Evolutionary conservation across 2,113 vertebrate genomes (phyloP).

Genomic region (Corythornis vintsioides): DNA sequence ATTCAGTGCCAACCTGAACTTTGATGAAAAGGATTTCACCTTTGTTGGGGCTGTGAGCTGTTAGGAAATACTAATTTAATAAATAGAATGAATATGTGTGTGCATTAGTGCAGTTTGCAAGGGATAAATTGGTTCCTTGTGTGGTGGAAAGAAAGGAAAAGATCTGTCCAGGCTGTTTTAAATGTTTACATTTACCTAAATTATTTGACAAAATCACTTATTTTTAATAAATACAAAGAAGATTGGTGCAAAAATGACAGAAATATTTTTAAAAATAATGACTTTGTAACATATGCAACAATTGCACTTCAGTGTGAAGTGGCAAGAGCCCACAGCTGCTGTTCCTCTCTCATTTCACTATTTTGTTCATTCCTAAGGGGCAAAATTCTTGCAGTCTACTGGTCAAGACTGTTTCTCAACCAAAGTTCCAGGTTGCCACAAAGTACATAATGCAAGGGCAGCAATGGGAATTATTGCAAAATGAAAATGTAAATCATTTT

Average conservation of each 20-base stretch:
- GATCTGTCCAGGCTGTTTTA: not conserved
- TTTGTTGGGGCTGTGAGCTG: not conserved
- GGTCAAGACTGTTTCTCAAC: not conserved
- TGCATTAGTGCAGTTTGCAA: not conserved
- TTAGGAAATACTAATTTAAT: not conserved
- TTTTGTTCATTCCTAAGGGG: not conserved
- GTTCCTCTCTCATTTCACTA: not conserved
- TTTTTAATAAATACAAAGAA: not conserved
- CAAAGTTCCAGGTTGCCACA: slow-evolving; percentile 10
- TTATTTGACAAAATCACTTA: not conserved
- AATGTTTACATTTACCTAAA: not conserved
- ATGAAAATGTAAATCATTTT: not conserved
- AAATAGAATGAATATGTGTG: not conserved
- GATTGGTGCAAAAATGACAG: not conserved
- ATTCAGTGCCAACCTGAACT: not conserved
- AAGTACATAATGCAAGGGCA: slow-evolving; percentile 4
- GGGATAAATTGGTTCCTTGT: not conserved
- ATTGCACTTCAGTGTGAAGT: not conserved
- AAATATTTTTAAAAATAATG: not conserved
- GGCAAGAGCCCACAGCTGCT: not conserved
- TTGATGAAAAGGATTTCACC: not conserved
- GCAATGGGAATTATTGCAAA: not conserved
- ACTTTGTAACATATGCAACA: not conserved
- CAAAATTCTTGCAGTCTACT: slow-evolving; percentile 24
- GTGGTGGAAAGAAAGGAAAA: not conserved